Evolutionary conservation across 2,113 vertebrate genomes (phyloP).

Genomic region (Machaerirhynchus nigripectus): DNA sequence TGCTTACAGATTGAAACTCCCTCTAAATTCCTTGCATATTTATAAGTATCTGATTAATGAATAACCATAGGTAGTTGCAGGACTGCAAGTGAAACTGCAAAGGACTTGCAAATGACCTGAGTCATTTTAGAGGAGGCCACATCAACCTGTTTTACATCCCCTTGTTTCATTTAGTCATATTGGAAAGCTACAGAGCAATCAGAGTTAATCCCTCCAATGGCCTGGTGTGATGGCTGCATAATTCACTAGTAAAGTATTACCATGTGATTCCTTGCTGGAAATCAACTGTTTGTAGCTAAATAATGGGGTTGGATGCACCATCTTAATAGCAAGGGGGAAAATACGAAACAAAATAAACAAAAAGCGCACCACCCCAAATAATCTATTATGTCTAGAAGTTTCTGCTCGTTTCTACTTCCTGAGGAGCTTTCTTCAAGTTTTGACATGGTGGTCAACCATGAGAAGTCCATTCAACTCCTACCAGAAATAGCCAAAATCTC

Average conservation of each 20-base stretch:
- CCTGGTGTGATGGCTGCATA: not conserved
- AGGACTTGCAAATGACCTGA: not conserved
- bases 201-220: not conserved
- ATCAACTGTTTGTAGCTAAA: not conserved
- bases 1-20: not conserved
- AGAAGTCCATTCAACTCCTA: not conserved
- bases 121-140: not conserved
- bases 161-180: not conserved
- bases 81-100: not conserved
- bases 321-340: not conserved
- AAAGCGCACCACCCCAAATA: fast-evolving
- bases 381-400: not conserved
- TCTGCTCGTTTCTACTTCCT: not conserved
- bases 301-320: not conserved
- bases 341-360: not conserved
- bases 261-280: not conserved
- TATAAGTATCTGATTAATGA: not conserved
- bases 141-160: not conserved
- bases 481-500: not conserved
- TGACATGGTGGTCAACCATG: not conserved
- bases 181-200: not conserved
- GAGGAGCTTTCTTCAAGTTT: not conserved
- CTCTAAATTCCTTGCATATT: not conserved
- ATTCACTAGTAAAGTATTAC: not conserved
- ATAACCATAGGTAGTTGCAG: not conserved